Evolutionary conservation across 2,888 invertebrate genomes (phyloP), one percentile per base, ranked within the genome.

Genomic region (Hypena proboscidalis): DNA sequence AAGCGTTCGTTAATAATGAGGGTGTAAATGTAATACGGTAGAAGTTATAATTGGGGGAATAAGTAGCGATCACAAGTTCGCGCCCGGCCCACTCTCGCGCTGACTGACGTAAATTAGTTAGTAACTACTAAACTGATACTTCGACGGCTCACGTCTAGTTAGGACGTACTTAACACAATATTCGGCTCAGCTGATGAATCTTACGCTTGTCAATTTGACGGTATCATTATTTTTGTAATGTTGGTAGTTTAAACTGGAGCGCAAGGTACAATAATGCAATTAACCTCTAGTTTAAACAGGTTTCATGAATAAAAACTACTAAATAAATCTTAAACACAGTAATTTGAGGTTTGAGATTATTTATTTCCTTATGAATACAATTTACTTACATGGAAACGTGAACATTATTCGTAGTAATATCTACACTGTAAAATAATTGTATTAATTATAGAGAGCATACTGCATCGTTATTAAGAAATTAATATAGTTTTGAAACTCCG

Each of bases 11-110:
- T 57, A 60, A 58, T 64, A 55, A 52, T 41, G 39, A 56, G 44
- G 60, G 58, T 58, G 60, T 64, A 49, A 63, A 62, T 65, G 61
- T 74, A 71, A 71, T 64, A 64, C 64, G 58, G 72, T 52, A 59
- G 58, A 83, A 85, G 78, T 85, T 86, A 80, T 84, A 83, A 86
- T 86, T 84, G 80, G 74, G 61, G 58, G 70, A 80, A 79, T 80
- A 78, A 80, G 74, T 71, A 70, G 74, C 79, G 77, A 79, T 84
- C 74, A 70, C 60, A 60, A 70, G 74, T 71, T 80, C 74, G 61
- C 77, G 73, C 72, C 70, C 57, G 66, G 62, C 51, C 63, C 10
- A 15, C 30, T 58, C 66, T 53, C 56, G 53, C 51, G 49, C 55
- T 58, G 63, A 66, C 67, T 74, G 73, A 57, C 74, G 74, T 83